Percentiles rank a stretch among this genome's conserved stretches.
These are phyloP conservation scores for Yponomeuta cagnagella DNA, from an alignment of 2,888 invertebrate genomes.

Conservation along the genomic window DNA sequence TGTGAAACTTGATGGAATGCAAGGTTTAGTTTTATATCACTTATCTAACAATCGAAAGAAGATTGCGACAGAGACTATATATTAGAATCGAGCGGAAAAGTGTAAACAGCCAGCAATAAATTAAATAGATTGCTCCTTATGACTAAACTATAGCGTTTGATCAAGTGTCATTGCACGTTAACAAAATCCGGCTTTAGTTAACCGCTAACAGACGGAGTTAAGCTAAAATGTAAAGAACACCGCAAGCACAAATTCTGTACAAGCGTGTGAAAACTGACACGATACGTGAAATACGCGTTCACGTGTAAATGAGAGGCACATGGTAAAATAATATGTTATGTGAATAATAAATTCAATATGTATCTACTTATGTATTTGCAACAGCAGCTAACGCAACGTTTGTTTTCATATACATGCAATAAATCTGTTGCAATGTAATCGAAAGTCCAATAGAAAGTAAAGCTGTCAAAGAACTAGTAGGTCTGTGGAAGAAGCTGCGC, in stretches of 20 bases:
- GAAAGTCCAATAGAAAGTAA: too few species aligned
- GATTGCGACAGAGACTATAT: too few species aligned
- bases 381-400: not conserved
- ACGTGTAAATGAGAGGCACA: slow-evolving; percentile 40
- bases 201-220: not conserved
- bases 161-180: slow-evolving; percentile 37
- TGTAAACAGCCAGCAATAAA: too few species aligned
- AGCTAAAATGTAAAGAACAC: slow-evolving; percentile 8
- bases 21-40: too few species aligned
- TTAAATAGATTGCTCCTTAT: too few species aligned
- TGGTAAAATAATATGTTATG: slow-evolving; percentile 30
- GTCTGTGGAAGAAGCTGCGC: too few species aligned
- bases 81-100: too few species aligned
- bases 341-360: slow-evolving; percentile 8
- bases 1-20: too few species aligned
- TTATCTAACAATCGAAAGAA: too few species aligned
- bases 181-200: not conserved
- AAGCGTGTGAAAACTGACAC: slow-evolving; percentile 44
- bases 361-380: not conserved
- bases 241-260: slow-evolving; percentile 10
- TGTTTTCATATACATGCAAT: not conserved
- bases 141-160: too few species aligned
- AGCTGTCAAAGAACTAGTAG: too few species aligned
- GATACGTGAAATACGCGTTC: slow-evolving; percentile 28
- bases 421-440: too few species aligned